Evolutionary conservation across 2,113 vertebrate species (phyloP).

Genomic region (Hippocampus mohnikei): DNA sequence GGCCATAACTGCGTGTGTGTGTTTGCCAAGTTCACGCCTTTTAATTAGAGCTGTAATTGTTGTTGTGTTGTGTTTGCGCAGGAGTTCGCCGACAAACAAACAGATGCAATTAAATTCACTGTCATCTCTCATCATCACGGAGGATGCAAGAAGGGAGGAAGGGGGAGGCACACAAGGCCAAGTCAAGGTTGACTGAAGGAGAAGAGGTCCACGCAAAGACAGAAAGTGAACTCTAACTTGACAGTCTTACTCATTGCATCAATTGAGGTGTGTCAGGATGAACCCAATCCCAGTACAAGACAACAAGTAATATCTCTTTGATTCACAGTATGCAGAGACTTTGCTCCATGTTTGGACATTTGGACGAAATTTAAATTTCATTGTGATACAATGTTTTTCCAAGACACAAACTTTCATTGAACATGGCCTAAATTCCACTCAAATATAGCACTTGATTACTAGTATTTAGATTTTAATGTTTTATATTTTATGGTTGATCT

Average conservation of each 20-base stretch:
- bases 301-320: background rate
- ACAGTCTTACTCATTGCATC: background rate
- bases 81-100: conserved; percentile 68
- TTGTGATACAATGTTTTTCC: background rate
- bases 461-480: too few relatives aligned
- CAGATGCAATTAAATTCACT: conserved; percentile 67
- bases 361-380: background rate
- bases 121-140: conserved; percentile 66
- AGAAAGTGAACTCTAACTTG: background rate
- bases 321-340: background rate
- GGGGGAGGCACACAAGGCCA: background rate
- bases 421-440: background rate
- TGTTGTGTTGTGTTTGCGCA: conserved; percentile 70
- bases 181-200: conserved; percentile 31
- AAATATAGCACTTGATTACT: background rate
- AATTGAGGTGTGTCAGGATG: conserved; percentile 5
- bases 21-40: conserved; percentile 57
- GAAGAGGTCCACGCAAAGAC: background rate
- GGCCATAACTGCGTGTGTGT: conserved; percentile 8
- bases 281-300: too few relatives aligned
- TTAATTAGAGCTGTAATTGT: conserved; percentile 73
- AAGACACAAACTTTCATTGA: background rate
- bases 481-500: too few relatives aligned
- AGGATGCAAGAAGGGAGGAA: conserved; percentile 43
- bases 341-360: background rate